phyloP scores from a whole-genome alignment of 2,797 vertebrate genomes.

The Chelon auratus region DNA sequence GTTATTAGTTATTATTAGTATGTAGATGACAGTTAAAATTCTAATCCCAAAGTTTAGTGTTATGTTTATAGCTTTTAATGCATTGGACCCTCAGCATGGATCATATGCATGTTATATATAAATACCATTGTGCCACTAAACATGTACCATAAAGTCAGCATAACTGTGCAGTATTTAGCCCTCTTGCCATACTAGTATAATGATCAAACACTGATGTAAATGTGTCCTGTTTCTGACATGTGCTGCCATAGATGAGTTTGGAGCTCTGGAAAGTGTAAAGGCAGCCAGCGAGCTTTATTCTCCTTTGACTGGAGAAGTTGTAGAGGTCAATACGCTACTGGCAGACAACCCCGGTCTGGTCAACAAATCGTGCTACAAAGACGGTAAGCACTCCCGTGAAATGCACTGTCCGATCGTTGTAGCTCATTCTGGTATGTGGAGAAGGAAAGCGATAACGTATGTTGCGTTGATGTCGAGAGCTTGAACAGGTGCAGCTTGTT shows the following conservation, averaged over 20 bases:
- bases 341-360: constrained; percentile 93
- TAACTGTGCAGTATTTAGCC: not conserved
- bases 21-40: too few species aligned
- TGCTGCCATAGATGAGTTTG: constrained; percentile 91
- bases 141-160: not conserved
- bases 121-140: too few species aligned
- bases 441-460: not conserved
- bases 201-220: not conserved
- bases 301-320: constrained; percentile 94
- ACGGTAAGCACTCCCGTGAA: constrained; percentile 86
- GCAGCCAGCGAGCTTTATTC: constrained; percentile 98
- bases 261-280: constrained; percentile 97
- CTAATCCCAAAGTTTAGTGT: too few species aligned
- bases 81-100: too few species aligned
- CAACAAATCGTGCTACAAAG: constrained; percentile 97
- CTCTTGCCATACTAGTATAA: not conserved
- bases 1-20: too few species aligned
- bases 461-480: not conserved
- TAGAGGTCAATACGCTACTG: constrained; percentile 90
- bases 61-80: too few species aligned
- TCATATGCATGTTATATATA: too few species aligned
- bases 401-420: too few species aligned
- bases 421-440: not conserved
- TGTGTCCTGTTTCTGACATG: constrained; percentile 12
- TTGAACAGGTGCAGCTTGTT: not conserved